These are phyloP conservation scores for Tachyglossus aculeatus DNA, from an alignment of 2,797 vertebrate species.

Conservation along the genomic window DNA sequence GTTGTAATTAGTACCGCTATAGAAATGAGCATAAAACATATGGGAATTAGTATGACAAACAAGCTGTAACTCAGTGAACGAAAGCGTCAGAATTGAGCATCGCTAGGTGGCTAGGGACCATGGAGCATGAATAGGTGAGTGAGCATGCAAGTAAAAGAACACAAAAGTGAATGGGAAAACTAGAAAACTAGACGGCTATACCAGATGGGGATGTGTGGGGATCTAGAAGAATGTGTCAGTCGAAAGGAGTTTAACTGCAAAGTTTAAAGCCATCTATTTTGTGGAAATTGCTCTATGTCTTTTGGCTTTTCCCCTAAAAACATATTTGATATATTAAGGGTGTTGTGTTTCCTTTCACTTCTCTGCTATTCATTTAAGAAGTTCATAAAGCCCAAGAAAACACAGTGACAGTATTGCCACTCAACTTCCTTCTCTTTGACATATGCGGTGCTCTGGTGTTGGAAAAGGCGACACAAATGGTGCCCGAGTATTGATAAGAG, in stretches of 20 bases:
- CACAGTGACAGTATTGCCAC: no score
- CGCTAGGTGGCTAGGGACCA: accelerated
- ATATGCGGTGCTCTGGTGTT: accelerated
- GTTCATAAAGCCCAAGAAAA: background rate
- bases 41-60: background rate
- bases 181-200: background rate
- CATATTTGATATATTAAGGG: accelerated
- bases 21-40: background rate
- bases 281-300: no score
- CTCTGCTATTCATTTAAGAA: background rate
- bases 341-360: background rate
- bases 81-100: background rate
- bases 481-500: background rate
- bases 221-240: background rate
- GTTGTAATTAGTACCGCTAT: no score
- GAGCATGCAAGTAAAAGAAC: accelerated
- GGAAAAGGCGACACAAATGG: background rate
- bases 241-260: accelerated
- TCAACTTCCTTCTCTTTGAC: background rate
- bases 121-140: background rate
- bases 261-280: background rate
- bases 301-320: background rate
- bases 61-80: background rate
- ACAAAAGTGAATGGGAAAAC: no score
- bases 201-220: background rate